Conservation (phyloP, 1,140 invertebrate genomes). For the Lepidostoma basale region DNA sequence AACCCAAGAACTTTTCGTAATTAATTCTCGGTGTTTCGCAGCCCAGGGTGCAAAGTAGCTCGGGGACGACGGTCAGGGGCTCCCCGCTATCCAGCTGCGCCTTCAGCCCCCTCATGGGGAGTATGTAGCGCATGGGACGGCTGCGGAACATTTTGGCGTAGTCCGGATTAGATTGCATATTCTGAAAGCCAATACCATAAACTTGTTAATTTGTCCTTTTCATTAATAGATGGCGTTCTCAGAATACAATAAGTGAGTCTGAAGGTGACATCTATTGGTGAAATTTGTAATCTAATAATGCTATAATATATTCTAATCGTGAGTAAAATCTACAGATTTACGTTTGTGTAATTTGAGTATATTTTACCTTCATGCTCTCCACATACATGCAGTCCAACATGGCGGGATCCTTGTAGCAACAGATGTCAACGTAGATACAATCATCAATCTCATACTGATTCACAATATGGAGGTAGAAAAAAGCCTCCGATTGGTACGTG, state of each 20-base stretch:
- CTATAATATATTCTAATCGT: too few species aligned
- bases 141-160: conserved; percentile 81
- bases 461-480: conserved; percentile 89
- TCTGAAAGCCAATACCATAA: conserved; percentile 61
- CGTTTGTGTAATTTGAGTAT: too few species aligned
- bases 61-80: conserved; percentile 65
- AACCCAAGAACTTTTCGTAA: conserved; percentile 70
- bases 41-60: conserved; percentile 74
- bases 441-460: conserved; percentile 82
- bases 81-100: conserved; percentile 57
- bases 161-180: conserved; percentile 77
- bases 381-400: conserved; percentile 88
- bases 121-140: conserved; percentile 73
- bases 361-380: conserved; percentile 73
- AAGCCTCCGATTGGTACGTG: conserved; percentile 71
- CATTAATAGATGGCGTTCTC: not conserved
- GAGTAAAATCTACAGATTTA: too few species aligned
- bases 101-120: conserved; percentile 65
- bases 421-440: conserved; percentile 80
- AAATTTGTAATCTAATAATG: too few species aligned
- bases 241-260: too few species aligned
- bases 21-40: conserved; percentile 86
- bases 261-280: too few species aligned
- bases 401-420: conserved; percentile 79
- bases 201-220: too few species aligned